These are phyloP conservation scores for Lapara coniferarum DNA, from an alignment of 2,888 invertebrate genomes.

Conservation along the genomic window DNA sequence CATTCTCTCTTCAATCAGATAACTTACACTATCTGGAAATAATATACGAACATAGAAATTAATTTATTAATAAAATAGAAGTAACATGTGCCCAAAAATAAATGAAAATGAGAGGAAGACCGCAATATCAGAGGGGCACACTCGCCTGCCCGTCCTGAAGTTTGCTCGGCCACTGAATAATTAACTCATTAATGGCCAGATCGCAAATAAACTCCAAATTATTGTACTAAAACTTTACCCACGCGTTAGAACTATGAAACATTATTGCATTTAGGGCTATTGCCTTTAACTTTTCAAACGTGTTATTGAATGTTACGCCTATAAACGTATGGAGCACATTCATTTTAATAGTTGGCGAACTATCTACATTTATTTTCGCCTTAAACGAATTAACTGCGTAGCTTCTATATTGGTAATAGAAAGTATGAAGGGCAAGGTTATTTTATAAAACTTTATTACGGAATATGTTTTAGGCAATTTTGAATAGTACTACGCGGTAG, in stretches of 20 bases:
- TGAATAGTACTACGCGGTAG: not conserved
- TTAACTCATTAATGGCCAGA: slow-evolving; percentile 76
- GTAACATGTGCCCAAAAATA: slow-evolving; percentile 37
- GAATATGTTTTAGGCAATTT: not conserved
- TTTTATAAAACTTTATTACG: too few relatives aligned
- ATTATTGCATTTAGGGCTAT: slow-evolving; percentile 41
- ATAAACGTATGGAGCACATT: not conserved
- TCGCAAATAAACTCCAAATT: slow-evolving; percentile 78
- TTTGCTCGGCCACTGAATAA: slow-evolving; percentile 68
- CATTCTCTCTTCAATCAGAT: too few relatives aligned
- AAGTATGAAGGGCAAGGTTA: too few relatives aligned
- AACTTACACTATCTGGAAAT: too few relatives aligned
- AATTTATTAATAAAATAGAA: slow-evolving; percentile 16
- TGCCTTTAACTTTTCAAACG: slow-evolving; percentile 31
- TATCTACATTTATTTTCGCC: too few relatives aligned
- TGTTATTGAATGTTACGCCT: slow-evolving; percentile 6
- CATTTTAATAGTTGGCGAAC: not conserved
- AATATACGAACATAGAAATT: not conserved
- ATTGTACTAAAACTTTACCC: slow-evolving; percentile 67
- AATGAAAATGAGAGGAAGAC: slow-evolving; percentile 39
- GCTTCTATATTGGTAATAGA: too few relatives aligned
- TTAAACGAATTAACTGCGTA: too few relatives aligned
- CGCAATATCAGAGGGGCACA: slow-evolving; percentile 47
- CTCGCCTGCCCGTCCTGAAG: slow-evolving; percentile 44
- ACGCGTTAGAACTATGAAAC: slow-evolving; percentile 53